Evolutionary conservation across 2,888 invertebrate genomes (phyloP), one percentile per base, ranked within the genome.

Genomic region (Caenorhabditis japonica): DNA sequence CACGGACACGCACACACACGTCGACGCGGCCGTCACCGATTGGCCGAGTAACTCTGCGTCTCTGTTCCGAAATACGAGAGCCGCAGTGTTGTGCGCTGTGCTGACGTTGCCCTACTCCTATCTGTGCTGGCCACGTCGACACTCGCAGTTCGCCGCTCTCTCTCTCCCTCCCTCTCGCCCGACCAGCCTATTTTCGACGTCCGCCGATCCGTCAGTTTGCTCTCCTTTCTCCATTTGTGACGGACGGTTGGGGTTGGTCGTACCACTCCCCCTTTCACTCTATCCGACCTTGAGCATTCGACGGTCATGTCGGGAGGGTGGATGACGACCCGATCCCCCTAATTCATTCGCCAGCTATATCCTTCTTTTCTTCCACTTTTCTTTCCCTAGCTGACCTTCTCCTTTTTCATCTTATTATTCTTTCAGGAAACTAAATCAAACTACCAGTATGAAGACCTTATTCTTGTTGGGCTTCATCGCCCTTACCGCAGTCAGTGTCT

Each of bases 391-490:
- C 10, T 58, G 52, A 46, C 59, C 59, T 68, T 53, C 51, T 21
- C 30, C 46, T 41, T 25, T 25, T 15, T 47, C 17, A 12, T 49
- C 41, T 8, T 25, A 10, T 53, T 25, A n/a, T n/a, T 38, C 38
- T 53, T 69, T 23, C 47, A 52, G 47, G 59, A 60, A 53, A 17
- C 38, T 60, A 49, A 60, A 61, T 49, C 56, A 71, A 62, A 66
- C 66, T 39, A 39, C 56, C 39, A 76, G 55, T 62, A 85, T 85
- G 85, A 85, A 80, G 77, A 81, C 83, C 43, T 59, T 83, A 23
- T 80, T 77, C 64, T 52, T 76, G 43, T 58, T 83, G 66, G 83
- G 80, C 61, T 70, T 84, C 34, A 62, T 80, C 51, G 80, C 79
- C 75, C 79, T 82, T n/a, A 66, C 69, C 55, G 82, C 77, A 60